Evolutionary conservation across 2,113 vertebrate species (phyloP).

Genomic region (Uropsilus gracilis): DNA sequence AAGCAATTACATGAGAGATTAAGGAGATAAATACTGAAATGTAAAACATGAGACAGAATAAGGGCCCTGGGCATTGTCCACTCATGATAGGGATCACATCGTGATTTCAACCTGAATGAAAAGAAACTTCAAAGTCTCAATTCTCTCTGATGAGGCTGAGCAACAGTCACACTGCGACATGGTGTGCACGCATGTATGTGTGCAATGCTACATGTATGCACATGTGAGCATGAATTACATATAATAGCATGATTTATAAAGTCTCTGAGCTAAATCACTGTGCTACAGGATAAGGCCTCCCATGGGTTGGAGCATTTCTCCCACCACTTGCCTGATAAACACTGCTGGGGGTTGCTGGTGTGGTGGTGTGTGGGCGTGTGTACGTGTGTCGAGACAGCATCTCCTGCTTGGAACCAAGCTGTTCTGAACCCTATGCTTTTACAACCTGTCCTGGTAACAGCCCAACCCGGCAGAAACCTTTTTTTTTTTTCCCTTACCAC

Average conservation of each 20-base stretch:
- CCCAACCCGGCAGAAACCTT: background rate
- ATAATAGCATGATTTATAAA: background rate
- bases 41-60: background rate
- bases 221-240: background rate
- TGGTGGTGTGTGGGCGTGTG: background rate
- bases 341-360: background rate
- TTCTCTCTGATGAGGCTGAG: background rate
- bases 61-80: background rate
- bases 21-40: background rate
- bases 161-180: background rate
- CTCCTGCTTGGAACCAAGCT: slow-evolving; percentile 11
- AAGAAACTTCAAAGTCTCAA: background rate
- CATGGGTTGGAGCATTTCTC: background rate
- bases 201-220: background rate
- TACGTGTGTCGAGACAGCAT: background rate
- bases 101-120: slow-evolving; percentile 8
- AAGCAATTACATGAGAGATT: background rate
- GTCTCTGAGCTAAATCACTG: background rate
- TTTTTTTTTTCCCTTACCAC: background rate
- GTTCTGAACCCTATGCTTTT: background rate
- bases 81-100: background rate
- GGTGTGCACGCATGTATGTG: background rate
- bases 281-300: background rate
- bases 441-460: background rate
- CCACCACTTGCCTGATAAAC: slow-evolving; percentile 22